These are phyloP conservation scores for Sicus ferrugineus DNA, from an alignment of 2,888 invertebrate genomes.

Conservation along the genomic window DNA sequence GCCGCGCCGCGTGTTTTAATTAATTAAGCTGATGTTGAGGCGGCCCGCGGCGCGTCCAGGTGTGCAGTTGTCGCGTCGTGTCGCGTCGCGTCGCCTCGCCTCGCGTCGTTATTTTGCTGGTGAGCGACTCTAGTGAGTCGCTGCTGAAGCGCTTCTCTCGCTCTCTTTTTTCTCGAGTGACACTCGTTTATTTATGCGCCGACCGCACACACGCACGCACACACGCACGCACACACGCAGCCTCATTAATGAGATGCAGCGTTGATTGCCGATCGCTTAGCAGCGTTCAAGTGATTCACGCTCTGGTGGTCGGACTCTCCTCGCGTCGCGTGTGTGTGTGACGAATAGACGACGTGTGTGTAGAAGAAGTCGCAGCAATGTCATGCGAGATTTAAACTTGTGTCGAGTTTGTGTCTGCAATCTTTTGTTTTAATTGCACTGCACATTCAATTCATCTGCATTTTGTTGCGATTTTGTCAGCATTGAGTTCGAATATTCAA, in stretches of 20 bases:
- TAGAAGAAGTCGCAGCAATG: no score
- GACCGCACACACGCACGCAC: conserved; percentile 23
- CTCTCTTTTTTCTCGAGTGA: background rate
- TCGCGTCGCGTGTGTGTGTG: background rate
- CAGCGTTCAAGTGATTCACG: background rate
- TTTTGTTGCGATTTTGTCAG: no score
- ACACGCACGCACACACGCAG: conserved; percentile 3
- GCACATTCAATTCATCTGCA: no score
- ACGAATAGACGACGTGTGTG: no score
- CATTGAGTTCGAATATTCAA: no score
- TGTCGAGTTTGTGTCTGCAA: no score
- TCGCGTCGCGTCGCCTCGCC: no score
- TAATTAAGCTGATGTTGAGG: conserved; percentile 28
- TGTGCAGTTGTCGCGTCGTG: no score
- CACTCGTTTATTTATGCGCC: conserved; percentile 25
- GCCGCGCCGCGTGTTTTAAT: conserved; percentile 19
- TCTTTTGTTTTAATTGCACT: no score
- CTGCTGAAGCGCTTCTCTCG: background rate
- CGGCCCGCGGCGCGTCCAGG: no score
- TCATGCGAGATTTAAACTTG: no score
- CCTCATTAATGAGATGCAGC: conserved; percentile 14
- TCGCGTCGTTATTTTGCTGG: background rate
- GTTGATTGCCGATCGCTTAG: background rate
- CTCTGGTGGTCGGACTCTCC: background rate
- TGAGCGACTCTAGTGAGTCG: background rate